phyloP scores from a whole-genome alignment of 1,140 invertebrate species.

The Calephelis virginiensis region DNA sequence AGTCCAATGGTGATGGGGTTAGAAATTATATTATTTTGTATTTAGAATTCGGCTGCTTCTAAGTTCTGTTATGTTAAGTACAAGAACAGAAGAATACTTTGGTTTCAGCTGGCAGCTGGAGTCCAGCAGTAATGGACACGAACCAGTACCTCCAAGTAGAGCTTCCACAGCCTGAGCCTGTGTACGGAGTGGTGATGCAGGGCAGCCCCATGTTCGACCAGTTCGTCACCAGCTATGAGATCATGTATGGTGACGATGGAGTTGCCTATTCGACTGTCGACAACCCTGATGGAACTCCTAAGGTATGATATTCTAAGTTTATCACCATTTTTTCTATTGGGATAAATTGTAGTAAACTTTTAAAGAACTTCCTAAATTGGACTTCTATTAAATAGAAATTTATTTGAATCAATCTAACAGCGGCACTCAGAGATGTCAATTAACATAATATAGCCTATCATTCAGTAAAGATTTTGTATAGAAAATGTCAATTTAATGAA shows the following conservation, averaged over 20 bases:
- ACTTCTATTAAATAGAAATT: too few relatives aligned
- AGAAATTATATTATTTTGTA: too few relatives aligned
- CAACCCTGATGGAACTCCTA: constrained; percentile 51
- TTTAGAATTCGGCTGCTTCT: too few relatives aligned
- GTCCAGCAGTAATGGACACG: constrained; percentile 76
- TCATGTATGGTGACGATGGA: constrained; percentile 85
- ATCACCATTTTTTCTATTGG: not conserved
- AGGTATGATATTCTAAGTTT: constrained; percentile 42
- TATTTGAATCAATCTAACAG: too few relatives aligned
- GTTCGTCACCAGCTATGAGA: constrained; percentile 86
- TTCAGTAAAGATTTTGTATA: too few relatives aligned
- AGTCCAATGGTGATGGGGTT: too few relatives aligned
- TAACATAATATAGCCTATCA: too few relatives aligned
- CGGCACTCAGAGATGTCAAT: too few relatives aligned
- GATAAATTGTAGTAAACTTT: too few relatives aligned
- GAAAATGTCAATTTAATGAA: too few relatives aligned
- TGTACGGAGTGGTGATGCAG: constrained; percentile 86
- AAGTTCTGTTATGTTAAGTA: too few relatives aligned
- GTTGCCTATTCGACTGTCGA: constrained; percentile 78
- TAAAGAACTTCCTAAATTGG: too few relatives aligned
- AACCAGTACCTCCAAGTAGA: constrained; percentile 86
- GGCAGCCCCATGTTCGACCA: constrained; percentile 83
- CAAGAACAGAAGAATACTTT: not conserved
- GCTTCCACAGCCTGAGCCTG: constrained; percentile 80
- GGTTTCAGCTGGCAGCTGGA: constrained; percentile 81